Evolutionary conservation across 2,797 vertebrate species (phyloP).

Genomic region (Eidolon dupreanum): DNA sequence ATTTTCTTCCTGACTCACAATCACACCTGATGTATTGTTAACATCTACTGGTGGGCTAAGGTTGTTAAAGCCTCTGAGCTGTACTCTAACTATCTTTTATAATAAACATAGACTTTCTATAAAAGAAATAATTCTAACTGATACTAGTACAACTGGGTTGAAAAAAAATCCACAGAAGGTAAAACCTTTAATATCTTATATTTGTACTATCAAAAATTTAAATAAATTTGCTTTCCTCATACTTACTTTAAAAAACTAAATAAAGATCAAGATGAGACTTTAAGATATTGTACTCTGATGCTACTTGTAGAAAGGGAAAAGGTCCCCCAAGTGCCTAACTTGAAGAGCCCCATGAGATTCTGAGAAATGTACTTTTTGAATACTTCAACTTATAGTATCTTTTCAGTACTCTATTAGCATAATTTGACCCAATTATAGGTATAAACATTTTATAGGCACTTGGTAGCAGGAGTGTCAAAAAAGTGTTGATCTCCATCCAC

Average conservation of each 20-base stretch:
- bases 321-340: slow-evolving; percentile 75
- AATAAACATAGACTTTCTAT: slow-evolving; percentile 17
- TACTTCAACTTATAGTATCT: slow-evolving; percentile 85
- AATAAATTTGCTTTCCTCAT: slow-evolving; percentile 71
- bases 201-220: slow-evolving; percentile 58
- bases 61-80: slow-evolving; percentile 25
- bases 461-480: slow-evolving; percentile 82
- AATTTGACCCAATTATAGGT: slow-evolving; percentile 85
- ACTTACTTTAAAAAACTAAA: slow-evolving; percentile 82
- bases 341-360: slow-evolving; percentile 83
- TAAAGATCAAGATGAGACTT: slow-evolving; percentile 82
- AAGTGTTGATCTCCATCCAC: slow-evolving; percentile 83
- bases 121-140: slow-evolving; percentile 50
- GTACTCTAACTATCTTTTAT: slow-evolving; percentile 28
- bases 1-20: slow-evolving; percentile 57
- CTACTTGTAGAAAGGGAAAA: slow-evolving; percentile 77
- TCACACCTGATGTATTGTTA: slow-evolving; percentile 62
- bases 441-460: slow-evolving; percentile 86
- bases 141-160: slow-evolving; percentile 47
- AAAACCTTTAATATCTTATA: slow-evolving; percentile 19
- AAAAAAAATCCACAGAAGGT: slow-evolving; percentile 27
- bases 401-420: slow-evolving; percentile 85
- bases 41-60: background rate
- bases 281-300: slow-evolving; percentile 76
- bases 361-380: slow-evolving; percentile 85